These are phyloP conservation scores for Natator depressus DNA, from an alignment of 2,113 vertebrate species.

Conservation along the genomic window DNA sequence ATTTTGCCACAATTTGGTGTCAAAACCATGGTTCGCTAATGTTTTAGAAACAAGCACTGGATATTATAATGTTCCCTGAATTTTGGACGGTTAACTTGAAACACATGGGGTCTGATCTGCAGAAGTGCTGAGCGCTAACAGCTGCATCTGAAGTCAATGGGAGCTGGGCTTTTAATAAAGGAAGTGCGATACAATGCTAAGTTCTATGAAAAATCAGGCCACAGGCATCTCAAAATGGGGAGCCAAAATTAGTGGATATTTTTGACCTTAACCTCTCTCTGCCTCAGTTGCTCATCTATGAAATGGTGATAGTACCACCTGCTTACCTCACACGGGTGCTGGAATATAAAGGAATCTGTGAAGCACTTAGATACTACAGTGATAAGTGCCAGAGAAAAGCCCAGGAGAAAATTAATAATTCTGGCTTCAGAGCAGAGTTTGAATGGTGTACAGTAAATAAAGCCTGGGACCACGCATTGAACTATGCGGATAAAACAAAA, in stretches of 20 bases:
- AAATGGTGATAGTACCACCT: no score
- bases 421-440: neutral
- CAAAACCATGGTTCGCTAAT: rapidly evolving
- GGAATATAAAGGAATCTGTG: neutral
- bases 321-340: no score
- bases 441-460: rapidly evolving
- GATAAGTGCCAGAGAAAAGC: neutral
- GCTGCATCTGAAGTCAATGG: neutral
- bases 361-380: neutral
- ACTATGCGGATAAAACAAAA: neutral
- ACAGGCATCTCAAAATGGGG: neutral
- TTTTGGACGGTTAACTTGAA: rapidly evolving
- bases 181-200: neutral
- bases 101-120: neutral
- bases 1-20: neutral
- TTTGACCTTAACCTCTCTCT: neutral
- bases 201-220: neutral
- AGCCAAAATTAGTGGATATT: neutral
- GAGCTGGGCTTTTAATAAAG: neutral
- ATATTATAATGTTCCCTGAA: neutral
- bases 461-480: neutral
- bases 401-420: neutral
- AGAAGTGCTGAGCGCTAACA: neutral
- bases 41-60: neutral
- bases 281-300: no score